A percentile compares a stretch with the other conserved stretches of the same genome.
These are phyloP conservation scores for Orchesellides sinensis DNA, from an alignment of 2,888 invertebrate species.

Conservation along the genomic window DNA sequence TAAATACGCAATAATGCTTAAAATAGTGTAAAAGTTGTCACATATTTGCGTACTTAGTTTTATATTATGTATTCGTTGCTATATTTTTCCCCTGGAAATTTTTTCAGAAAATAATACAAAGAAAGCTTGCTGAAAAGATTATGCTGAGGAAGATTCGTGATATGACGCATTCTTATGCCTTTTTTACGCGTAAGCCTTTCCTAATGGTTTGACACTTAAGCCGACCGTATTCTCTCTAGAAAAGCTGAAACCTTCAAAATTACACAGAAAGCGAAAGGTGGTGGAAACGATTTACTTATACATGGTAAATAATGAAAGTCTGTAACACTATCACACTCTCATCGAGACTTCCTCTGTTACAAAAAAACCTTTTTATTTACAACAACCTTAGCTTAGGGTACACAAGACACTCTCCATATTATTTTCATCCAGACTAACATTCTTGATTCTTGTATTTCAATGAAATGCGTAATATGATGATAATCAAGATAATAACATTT, in stretches of 20 bases:
- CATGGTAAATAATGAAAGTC: neutral
- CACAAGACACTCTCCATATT: neutral
- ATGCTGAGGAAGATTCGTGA: slow-evolving; percentile 12
- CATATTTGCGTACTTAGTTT: too few relatives aligned
- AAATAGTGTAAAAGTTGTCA: too few relatives aligned
- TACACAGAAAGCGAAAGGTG: too few relatives aligned
- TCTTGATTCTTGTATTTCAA: slow-evolving; percentile 46
- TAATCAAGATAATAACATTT: slow-evolving; percentile 40
- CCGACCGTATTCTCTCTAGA: slow-evolving; percentile 6
- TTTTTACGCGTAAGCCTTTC: slow-evolving; percentile 12
- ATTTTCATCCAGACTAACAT: neutral
- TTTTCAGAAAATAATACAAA: too few relatives aligned
- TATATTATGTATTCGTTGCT: too few relatives aligned
- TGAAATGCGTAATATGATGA: slow-evolving; percentile 5
- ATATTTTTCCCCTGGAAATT: too few relatives aligned
- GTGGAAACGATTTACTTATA: slow-evolving; percentile 19
- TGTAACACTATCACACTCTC: neutral
- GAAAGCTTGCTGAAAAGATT: neutral
- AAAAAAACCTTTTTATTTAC: neutral
- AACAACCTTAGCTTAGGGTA: neutral
- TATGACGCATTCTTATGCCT: slow-evolving; percentile 10
- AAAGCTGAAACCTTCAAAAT: slow-evolving; percentile 33
- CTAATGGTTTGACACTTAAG: slow-evolving; percentile 24
- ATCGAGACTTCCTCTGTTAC: neutral
- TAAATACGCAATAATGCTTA: too few relatives aligned